Base-by-base conservation (phyloP, 2,888 invertebrate genomes). In the Tenthredo amoena region DNA sequence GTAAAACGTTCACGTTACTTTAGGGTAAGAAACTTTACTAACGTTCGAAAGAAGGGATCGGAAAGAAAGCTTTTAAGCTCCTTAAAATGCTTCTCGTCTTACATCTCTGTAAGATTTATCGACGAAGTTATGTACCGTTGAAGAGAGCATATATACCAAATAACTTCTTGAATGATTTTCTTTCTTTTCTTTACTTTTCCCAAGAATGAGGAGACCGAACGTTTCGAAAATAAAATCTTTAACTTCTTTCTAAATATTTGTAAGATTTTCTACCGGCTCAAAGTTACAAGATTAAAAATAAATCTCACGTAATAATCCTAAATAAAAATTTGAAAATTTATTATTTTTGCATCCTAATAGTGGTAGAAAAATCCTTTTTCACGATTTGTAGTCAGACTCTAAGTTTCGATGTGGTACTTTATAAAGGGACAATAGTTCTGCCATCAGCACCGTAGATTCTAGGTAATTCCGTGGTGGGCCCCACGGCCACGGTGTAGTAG, bases 361-460 rank as follows among this genome's bases (percentile, higher is more conserved):
- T 34, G 31, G 34, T 34, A 3, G 18, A 34, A 68, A 34, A 68
- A 15, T 68, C 0, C 34, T 31, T 34, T 1, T 15, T 31, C 12
- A 2, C 34, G 31, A 12, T 34, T 68, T 18, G 2, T 68, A 34
- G 31, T 12, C 4, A 68, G 68, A 0, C 26, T 15, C 31, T 15
- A 18, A 68, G 34, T 68, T 34, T 68, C 18, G 6, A 34, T 4
- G 34, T 21, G 21, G 43, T 74, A n/a, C 43, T 37, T 74, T 43
- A n/a, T 10, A 74, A 74, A 43, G 21, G 72, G 72, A 21, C 72
- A 79, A 79, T 79, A 21, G 50, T 79, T 58, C 5, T 10, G 37
- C 58, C 12, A 37, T 31, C 77, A 26, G 15, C 9, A 2, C 15
- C 15, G 26, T 68, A 31, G 4, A 12, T 79, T 79, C 79, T 79